These are phyloP conservation scores for Pogonocherus hispidulus DNA, from an alignment of 2,888 invertebrate species.

Conservation along the genomic window DNA sequence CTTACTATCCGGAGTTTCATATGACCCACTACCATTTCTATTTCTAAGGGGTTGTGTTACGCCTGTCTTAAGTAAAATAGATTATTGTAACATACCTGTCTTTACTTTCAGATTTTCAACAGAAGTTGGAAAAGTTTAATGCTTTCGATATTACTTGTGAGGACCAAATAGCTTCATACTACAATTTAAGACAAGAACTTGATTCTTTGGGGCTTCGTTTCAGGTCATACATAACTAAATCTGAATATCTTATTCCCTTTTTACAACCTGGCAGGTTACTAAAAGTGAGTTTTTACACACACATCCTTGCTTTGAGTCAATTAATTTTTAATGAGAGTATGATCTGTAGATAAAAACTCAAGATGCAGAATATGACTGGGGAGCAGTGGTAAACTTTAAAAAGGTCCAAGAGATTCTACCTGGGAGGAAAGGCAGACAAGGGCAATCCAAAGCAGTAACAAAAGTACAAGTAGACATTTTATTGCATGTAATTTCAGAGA, in stretches of 20 bases:
- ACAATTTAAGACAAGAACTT: conserved; percentile 86
- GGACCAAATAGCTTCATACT: conserved; percentile 83
- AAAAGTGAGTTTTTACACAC: conserved; percentile 76
- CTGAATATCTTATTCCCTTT: conserved; percentile 92
- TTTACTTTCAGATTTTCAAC: conserved; percentile 77
- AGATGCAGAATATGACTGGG: conserved; percentile 95
- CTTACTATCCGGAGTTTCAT: too few relatives aligned
- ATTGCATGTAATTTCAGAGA: conserved; percentile 81
- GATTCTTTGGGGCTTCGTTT: conserved; percentile 82
- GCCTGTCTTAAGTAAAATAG: too few relatives aligned
- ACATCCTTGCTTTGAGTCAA: not conserved
- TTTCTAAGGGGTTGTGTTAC: too few relatives aligned
- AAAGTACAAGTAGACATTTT: conserved; percentile 87
- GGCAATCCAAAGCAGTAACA: conserved; percentile 72
- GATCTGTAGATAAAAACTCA: conserved; percentile 81
- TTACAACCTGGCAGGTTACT: conserved; percentile 94
- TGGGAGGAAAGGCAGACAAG: conserved; percentile 51
- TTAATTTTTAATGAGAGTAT: conserved; percentile 26
- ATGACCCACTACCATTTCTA: too few relatives aligned
- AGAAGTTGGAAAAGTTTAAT: conserved; percentile 77
- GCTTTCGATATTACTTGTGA: conserved; percentile 80
- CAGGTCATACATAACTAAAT: conserved; percentile 83
- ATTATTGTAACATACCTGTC: too few relatives aligned
- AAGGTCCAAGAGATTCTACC: conserved; percentile 60
- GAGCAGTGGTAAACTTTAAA: conserved; percentile 93